Conservation (phyloP, 2,113 vertebrate species). For the Sciurus niger region DNA sequence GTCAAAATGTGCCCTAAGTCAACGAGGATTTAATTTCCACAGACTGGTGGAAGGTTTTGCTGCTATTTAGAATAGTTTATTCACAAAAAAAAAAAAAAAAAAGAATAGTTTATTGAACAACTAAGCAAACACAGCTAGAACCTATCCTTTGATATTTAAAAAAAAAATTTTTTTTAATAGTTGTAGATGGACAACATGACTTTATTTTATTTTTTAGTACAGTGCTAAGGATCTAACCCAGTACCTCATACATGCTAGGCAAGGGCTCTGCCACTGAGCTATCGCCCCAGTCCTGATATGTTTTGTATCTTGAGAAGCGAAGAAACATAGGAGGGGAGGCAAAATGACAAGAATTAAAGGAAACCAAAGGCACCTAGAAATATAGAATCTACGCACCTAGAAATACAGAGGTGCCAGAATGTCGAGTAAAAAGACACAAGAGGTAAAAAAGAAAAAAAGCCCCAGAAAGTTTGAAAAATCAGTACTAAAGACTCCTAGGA, state of each 20-base stretch:
- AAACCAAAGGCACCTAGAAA: neutral
- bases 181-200: too few species aligned
- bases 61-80: neutral
- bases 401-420: neutral
- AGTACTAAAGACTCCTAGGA: too few species aligned
- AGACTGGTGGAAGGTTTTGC: neutral
- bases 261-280: too few species aligned
- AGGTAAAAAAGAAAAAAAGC: neutral
- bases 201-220: too few species aligned
- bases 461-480: too few species aligned
- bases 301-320: neutral
- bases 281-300: too few species aligned
- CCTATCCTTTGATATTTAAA: neutral
- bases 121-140: neutral
- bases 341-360: neutral
- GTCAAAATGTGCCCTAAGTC: neutral
- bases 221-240: too few species aligned
- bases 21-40: constrained; percentile 27
- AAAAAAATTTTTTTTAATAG: too few species aligned
- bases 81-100: too few species aligned
- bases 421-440: neutral
- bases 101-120: neutral
- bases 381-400: neutral
- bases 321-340: neutral
- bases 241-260: too few species aligned